These are phyloP conservation scores for Habrosyne pyritoides DNA, from an alignment of 2,888 invertebrate species.

Conservation along the genomic window DNA sequence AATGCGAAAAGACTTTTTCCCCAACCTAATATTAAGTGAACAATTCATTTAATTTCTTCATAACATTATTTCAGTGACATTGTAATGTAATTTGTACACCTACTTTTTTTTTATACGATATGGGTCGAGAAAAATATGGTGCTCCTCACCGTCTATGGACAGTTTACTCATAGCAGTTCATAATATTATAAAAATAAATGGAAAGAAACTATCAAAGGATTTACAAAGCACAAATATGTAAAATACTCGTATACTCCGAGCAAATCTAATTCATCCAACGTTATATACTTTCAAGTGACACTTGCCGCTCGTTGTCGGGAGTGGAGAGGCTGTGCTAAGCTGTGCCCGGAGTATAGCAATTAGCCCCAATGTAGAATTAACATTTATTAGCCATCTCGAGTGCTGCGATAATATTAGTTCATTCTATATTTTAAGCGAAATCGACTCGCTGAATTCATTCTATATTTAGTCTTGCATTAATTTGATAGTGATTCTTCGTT, in stretches of 20 bases:
- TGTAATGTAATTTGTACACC: no score
- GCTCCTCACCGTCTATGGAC: no score
- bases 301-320: conserved; percentile 20
- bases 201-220: no score
- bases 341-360: conserved; percentile 46
- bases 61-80: no score
- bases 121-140: no score
- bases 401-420: conserved; percentile 77
- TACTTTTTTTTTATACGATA: no score
- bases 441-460: conserved; percentile 63
- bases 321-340: conserved; percentile 7
- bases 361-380: conserved; percentile 72
- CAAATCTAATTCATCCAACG: neutral
- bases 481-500: neutral
- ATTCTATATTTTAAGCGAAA: conserved; percentile 58
- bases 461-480: conserved; percentile 8
- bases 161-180: no score
- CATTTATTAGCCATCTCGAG: conserved; percentile 72
- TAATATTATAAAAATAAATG: no score
- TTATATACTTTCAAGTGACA: neutral
- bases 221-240: no score
- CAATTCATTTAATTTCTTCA: no score
- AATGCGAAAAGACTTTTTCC: no score
- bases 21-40: no score
- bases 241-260: neutral